phyloP scores from a whole-genome alignment of 2,888 invertebrate species.

The Dryadula phaetusa region DNA sequence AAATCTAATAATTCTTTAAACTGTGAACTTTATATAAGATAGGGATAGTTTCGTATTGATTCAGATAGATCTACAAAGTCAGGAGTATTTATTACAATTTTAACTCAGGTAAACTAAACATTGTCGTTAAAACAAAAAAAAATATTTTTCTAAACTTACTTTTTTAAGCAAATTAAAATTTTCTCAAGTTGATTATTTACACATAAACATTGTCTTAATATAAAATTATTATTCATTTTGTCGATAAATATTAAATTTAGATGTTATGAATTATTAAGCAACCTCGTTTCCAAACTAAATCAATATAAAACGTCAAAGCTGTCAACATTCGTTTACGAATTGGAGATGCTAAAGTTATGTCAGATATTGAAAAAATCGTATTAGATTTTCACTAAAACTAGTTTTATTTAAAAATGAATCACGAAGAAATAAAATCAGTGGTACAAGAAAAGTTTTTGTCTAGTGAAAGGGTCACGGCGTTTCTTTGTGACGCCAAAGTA shows the following conservation, averaged over 20 bases:
- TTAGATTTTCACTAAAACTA: constrained; percentile 42
- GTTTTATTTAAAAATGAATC: constrained; percentile 70
- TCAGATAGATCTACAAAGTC: too few species aligned
- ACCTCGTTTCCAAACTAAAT: constrained; percentile 23
- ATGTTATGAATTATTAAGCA: not conserved
- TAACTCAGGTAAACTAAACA: too few species aligned
- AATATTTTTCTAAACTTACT: too few species aligned
- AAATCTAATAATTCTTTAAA: too few species aligned
- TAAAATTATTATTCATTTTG: not conserved
- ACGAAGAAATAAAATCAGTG: constrained; percentile 76
- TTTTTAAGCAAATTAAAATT: not conserved
- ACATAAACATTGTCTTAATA: not conserved
- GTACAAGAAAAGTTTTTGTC: constrained; percentile 80
- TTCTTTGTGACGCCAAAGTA: constrained; percentile 77
- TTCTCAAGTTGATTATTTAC: not conserved
- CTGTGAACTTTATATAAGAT: too few species aligned
- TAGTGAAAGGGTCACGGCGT: constrained; percentile 77
- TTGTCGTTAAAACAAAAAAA: too few species aligned
- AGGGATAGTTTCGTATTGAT: too few species aligned
- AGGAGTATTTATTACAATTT: too few species aligned
- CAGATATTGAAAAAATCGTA: constrained; percentile 36
- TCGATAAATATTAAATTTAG: not conserved
- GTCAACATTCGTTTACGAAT: constrained; percentile 28
- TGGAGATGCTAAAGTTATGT: constrained; percentile 36
- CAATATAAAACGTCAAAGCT: constrained; percentile 31